Conservation (phyloP, 1,140 invertebrate species). For the Drosophila bifasciata region DNA sequence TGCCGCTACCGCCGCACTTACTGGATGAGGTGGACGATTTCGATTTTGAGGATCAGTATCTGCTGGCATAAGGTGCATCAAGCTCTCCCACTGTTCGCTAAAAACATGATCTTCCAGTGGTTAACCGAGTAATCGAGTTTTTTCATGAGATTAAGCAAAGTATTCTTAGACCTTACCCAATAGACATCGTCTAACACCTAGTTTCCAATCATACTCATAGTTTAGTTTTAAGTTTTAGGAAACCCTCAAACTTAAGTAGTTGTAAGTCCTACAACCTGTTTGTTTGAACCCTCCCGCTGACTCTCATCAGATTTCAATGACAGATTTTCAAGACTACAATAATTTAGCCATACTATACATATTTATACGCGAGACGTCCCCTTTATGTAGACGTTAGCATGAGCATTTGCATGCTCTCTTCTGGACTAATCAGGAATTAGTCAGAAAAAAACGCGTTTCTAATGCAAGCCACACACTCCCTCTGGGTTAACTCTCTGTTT, state of each 20-base stretch:
- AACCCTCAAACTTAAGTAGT: conserved; percentile 13
- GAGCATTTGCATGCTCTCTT: background rate
- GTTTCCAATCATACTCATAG: conserved; percentile 24
- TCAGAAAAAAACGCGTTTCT: conserved; percentile 7
- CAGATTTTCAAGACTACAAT: conserved; percentile 35
- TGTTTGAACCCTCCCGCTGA: conserved; percentile 23
- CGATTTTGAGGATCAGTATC: conserved; percentile 71
- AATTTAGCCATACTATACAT: conserved; percentile 11
- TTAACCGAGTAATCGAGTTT: conserved; percentile 22
- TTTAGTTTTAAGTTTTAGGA: background rate
- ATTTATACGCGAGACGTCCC: conserved; percentile 2
- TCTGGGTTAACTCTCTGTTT: conserved; percentile 12
- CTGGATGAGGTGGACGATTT: conserved; percentile 52
- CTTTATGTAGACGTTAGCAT: background rate
- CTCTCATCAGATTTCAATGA: conserved; percentile 14
- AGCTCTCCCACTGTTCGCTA: conserved; percentile 10
- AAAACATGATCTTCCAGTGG: conserved; percentile 34
- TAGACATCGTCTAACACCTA: conserved; percentile 6
- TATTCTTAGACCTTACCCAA: conserved; percentile 28
- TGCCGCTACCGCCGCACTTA: conserved; percentile 69
- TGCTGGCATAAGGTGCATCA: conserved; percentile 52
- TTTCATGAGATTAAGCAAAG: conserved; percentile 42
- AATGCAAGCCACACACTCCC: too few relatives aligned
- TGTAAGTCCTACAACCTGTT: conserved; percentile 37
- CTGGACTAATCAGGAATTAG: conserved; percentile 19